Conservation (phyloP, 2,797 vertebrate genomes). For the Phoxinus dragarum region DNA sequence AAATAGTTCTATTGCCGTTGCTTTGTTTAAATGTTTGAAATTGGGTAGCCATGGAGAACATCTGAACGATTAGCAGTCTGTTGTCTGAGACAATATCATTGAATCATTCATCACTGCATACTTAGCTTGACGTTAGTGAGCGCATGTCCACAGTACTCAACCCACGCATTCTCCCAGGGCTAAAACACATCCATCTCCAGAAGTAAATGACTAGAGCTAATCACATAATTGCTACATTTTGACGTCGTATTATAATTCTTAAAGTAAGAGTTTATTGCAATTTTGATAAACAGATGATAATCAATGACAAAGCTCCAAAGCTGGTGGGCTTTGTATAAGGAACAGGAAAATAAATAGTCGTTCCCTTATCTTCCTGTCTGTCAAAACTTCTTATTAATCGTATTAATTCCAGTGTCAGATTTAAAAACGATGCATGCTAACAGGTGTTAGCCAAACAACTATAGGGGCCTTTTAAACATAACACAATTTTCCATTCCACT, state of each 20-base stretch:
- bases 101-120: slow-evolving; percentile 68
- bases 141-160: not conserved
- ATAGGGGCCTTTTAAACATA: not conserved
- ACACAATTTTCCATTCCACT: not conserved
- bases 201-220: slow-evolving; percentile 15
- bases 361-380: not conserved
- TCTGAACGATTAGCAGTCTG: slow-evolving; percentile 70
- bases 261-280: not conserved
- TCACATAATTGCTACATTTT: not conserved
- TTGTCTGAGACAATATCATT: slow-evolving; percentile 73
- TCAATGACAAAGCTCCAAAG: not conserved
- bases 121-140: slow-evolving; percentile 52
- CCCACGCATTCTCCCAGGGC: slow-evolving; percentile 1
- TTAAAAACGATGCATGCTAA: not conserved
- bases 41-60: slow-evolving; percentile 70
- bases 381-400: not conserved
- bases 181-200: not conserved
- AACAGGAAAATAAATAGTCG: too few species aligned
- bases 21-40: slow-evolving; percentile 65
- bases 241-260: not conserved
- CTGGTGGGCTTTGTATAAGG: not conserved
- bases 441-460: not conserved
- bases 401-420: not conserved
- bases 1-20: slow-evolving; percentile 67
- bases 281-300: not conserved